Evolutionary conservation across 2,888 invertebrate genomes (phyloP), one percentile per base, ranked within the genome.

Genomic region (Timema podura): DNA sequence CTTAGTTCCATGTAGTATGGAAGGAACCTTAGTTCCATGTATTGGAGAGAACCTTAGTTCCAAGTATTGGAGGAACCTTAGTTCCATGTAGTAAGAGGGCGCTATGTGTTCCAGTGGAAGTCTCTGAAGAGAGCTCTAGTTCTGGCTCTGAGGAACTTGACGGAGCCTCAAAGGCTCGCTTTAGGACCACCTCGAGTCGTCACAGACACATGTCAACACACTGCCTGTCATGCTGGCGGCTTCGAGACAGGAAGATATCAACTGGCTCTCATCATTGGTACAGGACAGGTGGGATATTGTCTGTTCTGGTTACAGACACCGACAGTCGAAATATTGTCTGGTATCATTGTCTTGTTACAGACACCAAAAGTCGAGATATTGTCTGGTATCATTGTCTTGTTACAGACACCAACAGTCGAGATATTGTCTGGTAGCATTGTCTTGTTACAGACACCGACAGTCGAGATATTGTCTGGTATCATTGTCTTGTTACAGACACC

Each of bases 401-500:
- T 51, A 51, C 11, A n/a, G 51, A 51, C 51, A 51, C 51, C 51
- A 3, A 51, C 11, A 51, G 2, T 51, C 30, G 13, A 13, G 30
- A 13, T 16, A 5, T 30, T 57, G 15, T 5, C 7, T 7, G 8
- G 16, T 15, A 54, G 13, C 10, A 68, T 30, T 68, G n/a, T n/a
- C n/a, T 68, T 71, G 78, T 8, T 76, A 74, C 45, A 72, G 77
- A n/a, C n/a, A n/a, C n/a, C n/a, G 67, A 77, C 78, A 64, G 77
- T 77, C 77, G 65, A 13, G 65, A 68, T 13, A n/a, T 51, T 13
- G 51, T 61, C 51, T 51, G 51, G 1, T 51, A 54, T n/a, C 9
- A 67, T 46, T 68, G n/a, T n/a, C 11, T 51, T 1, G 1, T n/a
- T 51, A 51, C 11, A n/a, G 51, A 51, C 51, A 51, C 51, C 51